phyloP scores from a whole-genome alignment of 2,797 vertebrate species.

The Amniataba percoides region DNA sequence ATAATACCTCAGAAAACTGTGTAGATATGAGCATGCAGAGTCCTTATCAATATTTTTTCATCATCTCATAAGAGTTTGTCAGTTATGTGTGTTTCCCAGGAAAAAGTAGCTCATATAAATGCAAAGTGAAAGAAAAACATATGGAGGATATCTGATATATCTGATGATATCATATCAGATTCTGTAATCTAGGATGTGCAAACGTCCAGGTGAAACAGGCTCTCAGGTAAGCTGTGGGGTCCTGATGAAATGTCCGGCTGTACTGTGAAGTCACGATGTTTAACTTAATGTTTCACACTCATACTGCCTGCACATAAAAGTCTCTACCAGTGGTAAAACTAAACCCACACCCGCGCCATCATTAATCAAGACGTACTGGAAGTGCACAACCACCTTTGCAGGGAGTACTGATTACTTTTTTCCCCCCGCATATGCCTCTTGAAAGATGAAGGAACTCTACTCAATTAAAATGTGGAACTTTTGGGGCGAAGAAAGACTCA shows the following conservation, averaged over 20 bases:
- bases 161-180: too few species aligned
- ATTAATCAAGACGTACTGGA: conserved; percentile 18
- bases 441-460: conserved; percentile 48
- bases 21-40: too few species aligned
- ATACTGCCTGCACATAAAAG: background rate
- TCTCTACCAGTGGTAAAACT: background rate
- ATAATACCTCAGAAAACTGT: too few species aligned
- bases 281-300: too few species aligned
- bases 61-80: background rate
- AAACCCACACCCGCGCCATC: background rate
- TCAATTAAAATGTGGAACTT: conserved; percentile 60
- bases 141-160: background rate
- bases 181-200: background rate
- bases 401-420: conserved; percentile 39
- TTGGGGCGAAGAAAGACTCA: conserved; percentile 23
- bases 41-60: background rate
- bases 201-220: background rate
- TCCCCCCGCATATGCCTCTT: conserved; percentile 18
- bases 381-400: conserved; percentile 33
- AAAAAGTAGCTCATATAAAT: background rate
- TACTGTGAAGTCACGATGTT: background rate
- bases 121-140: background rate
- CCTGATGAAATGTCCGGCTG: background rate
- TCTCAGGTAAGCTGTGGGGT: background rate
- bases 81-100: background rate